Base-by-base conservation (phyloP, 2,888 invertebrate species). In the Coenonympha glycerion region DNA sequence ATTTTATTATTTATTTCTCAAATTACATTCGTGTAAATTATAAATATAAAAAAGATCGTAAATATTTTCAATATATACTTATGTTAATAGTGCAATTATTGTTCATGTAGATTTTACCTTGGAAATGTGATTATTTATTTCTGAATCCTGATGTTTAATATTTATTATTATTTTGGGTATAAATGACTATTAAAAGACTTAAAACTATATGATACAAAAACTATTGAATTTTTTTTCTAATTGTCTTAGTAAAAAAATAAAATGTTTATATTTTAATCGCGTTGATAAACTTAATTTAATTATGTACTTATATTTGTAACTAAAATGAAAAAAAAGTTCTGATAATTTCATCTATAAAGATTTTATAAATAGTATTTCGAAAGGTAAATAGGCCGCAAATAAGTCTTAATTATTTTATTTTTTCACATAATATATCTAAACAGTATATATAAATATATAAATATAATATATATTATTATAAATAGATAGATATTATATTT, bases 141-240 rank as follows among this genome's bases (percentile, higher is more conserved):
- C n/a, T n/a, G n/a, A n/a, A n/a, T n/a, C n/a, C n/a, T n/a, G n/a
- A n/a, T n/a, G n/a, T n/a, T n/a, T n/a, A n/a, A n/a, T n/a, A n/a
- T n/a, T n/a, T n/a, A n/a, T n/a, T n/a, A n/a, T n/a, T n/a, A n/a
- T 31, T 41, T 24, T 44, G 54, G 42, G 40, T 42, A 39, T 61
- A 44, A 58, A 61, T 60, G 59, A 61, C 59, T 60, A 58, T 56
- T 58, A 60, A 50, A 54, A 52, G 45, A 26, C 26, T n/a, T n/a
- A n/a, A n/a, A n/a, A n/a, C n/a, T n/a, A 45, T 19, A 13, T 36
- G 18, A 41, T 41, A 31, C 24, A 22, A 13, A 6, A 33, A 33
- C 16, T 15, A 33, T 4, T 9, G 16, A 1, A 3, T 22, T 24
- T 39, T 22, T 21, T 24, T 39, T 39, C 15, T 39, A 8, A 39